Evolutionary conservation across 2,797 vertebrate species (phyloP), one percentile per base, ranked within the genome.

Genomic region (Cirrhinus mrigala): DNA sequence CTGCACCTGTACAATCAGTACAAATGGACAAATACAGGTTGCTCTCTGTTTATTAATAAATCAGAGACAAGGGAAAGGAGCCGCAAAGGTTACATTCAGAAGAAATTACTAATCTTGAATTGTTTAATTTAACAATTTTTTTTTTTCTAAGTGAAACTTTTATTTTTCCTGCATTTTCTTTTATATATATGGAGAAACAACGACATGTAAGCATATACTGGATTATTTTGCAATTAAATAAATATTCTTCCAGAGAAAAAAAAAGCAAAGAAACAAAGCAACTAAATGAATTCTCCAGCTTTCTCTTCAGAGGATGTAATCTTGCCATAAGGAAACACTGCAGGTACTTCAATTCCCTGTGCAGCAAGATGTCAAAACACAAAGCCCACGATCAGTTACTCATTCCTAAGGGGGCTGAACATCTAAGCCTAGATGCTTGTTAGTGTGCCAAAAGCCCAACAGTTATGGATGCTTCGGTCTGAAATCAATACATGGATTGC

Each of bases 401-500:
- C 33, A 22, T 24, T 66, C 81, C 75, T 48, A 22, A 27, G 54
- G 70, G 81, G n/a, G 62, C 62, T n/a, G 1, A 78, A 60, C 44
- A 29, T 84, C 79, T 75, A 29, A 50, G 40, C 33, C 20, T 15
- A 60, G 81, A 37, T 37, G 79, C 74, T 79, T 64, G 86, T 71
- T 85, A 81, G 70, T 46, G 79, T 56, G 15, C 56, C 64, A 44
- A 50, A 79, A 85, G 79, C 79, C 83, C 79, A 56, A 82, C 74
- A 73, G 82, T 76, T 73, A 69, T 74, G 46, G 33, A 71, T 44
- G 83, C 18, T 70, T 71, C 9, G 20, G 33, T 56, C 52, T 52
- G 78, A 58, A 85, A 86, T 84, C 81, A 40, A 62, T 88, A 82
- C n/a, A 86, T 80, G 27, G 78, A 80, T 83, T 33, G 22, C 40